These are phyloP conservation scores for Aurelia coerulea DNA, from an alignment of 30 jellyfish, hydroid and myxozoan genomes.

Conservation along the genomic window DNA sequence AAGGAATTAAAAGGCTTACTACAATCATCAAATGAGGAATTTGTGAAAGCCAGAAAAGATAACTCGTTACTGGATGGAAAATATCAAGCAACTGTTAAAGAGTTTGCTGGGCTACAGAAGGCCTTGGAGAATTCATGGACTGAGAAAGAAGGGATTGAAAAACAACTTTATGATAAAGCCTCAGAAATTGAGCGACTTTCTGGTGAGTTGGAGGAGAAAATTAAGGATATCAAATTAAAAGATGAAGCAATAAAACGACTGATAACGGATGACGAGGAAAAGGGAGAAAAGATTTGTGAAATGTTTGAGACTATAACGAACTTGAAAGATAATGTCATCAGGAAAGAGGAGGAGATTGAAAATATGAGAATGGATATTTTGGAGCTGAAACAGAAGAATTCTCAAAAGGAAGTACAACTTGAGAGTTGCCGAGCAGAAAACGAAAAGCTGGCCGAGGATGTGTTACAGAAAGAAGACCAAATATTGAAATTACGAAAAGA, in stretches of 20 bases:
- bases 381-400: background rate
- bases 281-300: background rate
- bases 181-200: background rate
- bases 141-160: constrained; percentile 14
- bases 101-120: constrained; percentile 39
- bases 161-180: background rate
- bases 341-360: background rate
- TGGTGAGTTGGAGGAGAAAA: background rate
- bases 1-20: background rate
- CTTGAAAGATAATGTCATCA: background rate
- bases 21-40: background rate
- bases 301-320: background rate
- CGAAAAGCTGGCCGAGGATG: constrained; percentile 21
- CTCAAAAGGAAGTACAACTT: constrained; percentile 3
- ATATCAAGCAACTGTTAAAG: constrained; percentile 2
- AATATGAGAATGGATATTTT: background rate
- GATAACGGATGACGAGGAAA: background rate
- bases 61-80: background rate
- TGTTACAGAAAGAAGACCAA: constrained; percentile 3
- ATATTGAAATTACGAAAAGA: background rate
- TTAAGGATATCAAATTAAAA: background rate
- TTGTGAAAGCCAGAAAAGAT: background rate
- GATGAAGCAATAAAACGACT: constrained; percentile 18
- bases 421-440: constrained; percentile 1
- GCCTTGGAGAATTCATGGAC: constrained; percentile 50